Conservation (phyloP, 2,113 vertebrate genomes). For the Dinomys branickii region DNA sequence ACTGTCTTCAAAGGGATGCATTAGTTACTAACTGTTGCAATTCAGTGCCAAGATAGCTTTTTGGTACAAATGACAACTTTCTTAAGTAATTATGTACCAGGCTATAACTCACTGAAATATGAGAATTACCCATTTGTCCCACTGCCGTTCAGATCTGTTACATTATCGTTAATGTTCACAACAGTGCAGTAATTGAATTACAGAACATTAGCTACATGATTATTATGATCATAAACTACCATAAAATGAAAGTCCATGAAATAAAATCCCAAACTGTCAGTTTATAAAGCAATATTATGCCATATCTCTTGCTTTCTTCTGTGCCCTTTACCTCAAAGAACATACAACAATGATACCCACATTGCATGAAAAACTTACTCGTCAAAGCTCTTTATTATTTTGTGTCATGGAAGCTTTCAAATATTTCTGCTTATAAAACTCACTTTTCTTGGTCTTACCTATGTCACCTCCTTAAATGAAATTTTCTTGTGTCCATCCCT, state of each 20-base stretch:
- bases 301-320: neutral
- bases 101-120: conserved; percentile 82
- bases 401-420: conserved; percentile 45
- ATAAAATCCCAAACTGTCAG: conserved; percentile 72
- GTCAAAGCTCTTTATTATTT: neutral
- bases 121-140: conserved; percentile 79
- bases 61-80: conserved; percentile 77
- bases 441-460: neutral
- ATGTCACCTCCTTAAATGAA: neutral
- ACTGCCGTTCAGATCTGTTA: conserved; percentile 81
- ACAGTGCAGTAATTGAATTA: conserved; percentile 85
- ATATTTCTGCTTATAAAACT: neutral
- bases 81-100: conserved; percentile 81
- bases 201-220: conserved; percentile 85
- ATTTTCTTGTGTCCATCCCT: neutral
- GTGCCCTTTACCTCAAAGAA: neutral
- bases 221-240: conserved; percentile 78
- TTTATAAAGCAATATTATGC: conserved; percentile 60
- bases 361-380: neutral
- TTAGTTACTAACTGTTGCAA: conserved; percentile 69
- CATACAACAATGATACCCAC: neutral
- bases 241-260: conserved; percentile 76
- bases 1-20: conserved; percentile 56
- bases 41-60: conserved; percentile 65
- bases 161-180: conserved; percentile 82